These are phyloP conservation scores for Craniophora ligustri DNA, from an alignment of 2,888 invertebrate genomes.

Conservation along the genomic window DNA sequence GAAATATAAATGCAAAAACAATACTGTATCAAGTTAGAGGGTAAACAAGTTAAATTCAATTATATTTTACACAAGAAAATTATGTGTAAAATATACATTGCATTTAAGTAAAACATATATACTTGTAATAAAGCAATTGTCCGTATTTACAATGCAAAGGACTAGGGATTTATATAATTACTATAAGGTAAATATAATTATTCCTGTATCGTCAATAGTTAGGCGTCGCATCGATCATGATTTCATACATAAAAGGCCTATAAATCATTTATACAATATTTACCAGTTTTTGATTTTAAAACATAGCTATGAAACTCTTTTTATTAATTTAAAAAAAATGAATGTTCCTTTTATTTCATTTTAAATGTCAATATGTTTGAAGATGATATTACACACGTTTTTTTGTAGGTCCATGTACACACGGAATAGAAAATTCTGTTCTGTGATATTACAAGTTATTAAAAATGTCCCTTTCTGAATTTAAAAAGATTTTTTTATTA, in stretches of 20 bases:
- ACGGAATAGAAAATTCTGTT: too few species aligned
- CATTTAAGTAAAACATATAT: too few species aligned
- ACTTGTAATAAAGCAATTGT: conserved; percentile 26
- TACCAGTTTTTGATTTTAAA: background rate
- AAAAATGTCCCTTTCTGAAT: too few species aligned
- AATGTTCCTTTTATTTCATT: conserved; percentile 10
- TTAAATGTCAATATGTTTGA: too few species aligned
- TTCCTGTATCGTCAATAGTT: conserved; percentile 43
- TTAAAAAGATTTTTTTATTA: too few species aligned
- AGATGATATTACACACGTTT: too few species aligned
- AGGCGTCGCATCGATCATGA: conserved; percentile 27
- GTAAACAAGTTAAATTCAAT: background rate
- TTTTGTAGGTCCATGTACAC: too few species aligned
- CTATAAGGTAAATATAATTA: conserved; percentile 21
- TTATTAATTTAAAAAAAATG: background rate
- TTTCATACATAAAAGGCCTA: conserved; percentile 1
- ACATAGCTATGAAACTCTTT: background rate
- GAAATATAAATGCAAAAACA: conserved; percentile 18
- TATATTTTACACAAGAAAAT: too few species aligned
- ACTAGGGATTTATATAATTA: background rate
- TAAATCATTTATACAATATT: background rate
- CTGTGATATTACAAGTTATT: too few species aligned
- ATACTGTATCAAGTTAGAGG: conserved; percentile 3
- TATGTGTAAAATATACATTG: too few species aligned
- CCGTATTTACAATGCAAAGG: conserved; percentile 42